Base-by-base conservation (phyloP, 1,140 invertebrate genomes). In the Triops longicaudatus region DNA sequence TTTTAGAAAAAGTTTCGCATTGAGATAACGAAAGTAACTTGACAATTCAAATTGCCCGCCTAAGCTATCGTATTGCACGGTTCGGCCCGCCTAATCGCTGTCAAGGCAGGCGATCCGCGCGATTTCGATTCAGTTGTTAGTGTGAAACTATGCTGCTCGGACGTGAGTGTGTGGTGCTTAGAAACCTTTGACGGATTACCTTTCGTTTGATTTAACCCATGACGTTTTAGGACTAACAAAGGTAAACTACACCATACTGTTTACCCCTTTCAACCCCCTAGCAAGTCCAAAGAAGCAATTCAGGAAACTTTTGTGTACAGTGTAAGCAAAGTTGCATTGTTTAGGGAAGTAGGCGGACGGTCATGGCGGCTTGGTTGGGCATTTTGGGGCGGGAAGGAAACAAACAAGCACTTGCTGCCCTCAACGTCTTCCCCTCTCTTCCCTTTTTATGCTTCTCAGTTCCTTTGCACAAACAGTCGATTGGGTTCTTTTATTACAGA, bases 321-420 rank as follows among this genome's bases (percentile, higher is more conserved):
- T 63, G 17, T 63, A 12, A 63, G 50, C 22, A 63, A 63, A 63
- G 50, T 63, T 63, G 50, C 22, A 22, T 63, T 6, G 17, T n/a
- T 22, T 17, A 17, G 50, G n/a, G 50, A 63, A 63, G 50, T 17
- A 63, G 50, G 50, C 50, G 50, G 50, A 63, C 50, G 50, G 50
- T 63, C 50, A 63, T 63, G 50, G 50, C 50, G 50, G 50, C 50
- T 63, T 63, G 50, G 50, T 63, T 22, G 22, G 14, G 2, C 31
- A 37, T 63, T 63, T 63, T 63, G 50, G 50, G 50, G 50, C 50
- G 50, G 50, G 50, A 63, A 63, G 14, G 50, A 63, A 63, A 63
- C 50, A 63, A 63, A 63, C 22, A 63, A 63, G 50, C 50, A 63
- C 50, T 63, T 63, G 50, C 50, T 22, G 31, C 31, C 31, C 31